Evolutionary conservation across 2,113 vertebrate genomes (phyloP).

Genomic region (Rhinolophus ferrumequinum): DNA sequence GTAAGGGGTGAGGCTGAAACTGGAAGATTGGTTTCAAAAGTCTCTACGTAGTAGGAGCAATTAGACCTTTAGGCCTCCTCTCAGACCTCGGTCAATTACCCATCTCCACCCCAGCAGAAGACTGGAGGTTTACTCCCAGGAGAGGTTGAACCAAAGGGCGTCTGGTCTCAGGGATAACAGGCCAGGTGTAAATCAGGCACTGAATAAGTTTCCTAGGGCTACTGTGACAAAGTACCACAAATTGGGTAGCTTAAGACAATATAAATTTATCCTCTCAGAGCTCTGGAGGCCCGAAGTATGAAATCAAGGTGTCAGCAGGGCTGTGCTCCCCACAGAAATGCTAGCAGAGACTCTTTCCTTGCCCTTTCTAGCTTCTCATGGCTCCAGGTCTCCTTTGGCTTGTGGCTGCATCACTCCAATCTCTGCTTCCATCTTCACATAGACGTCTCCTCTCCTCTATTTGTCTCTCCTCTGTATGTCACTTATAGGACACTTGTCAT

Average conservation of each 20-base stretch:
- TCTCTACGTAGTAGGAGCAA: background rate
- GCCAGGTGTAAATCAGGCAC: background rate
- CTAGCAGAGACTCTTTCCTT: background rate
- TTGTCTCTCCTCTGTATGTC: background rate
- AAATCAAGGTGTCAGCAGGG: background rate
- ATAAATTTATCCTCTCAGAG: background rate
- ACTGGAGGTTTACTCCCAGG: background rate
- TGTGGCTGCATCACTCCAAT: background rate
- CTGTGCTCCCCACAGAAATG: background rate
- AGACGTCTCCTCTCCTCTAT: background rate
- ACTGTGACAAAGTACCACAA: background rate
- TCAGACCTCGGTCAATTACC: background rate
- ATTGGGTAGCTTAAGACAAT: background rate
- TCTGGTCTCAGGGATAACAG: background rate
- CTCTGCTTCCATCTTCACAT: background rate
- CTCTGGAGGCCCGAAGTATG: background rate
- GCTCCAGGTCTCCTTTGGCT: background rate
- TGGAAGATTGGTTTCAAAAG: background rate
- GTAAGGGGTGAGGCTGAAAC: background rate
- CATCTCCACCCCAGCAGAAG: background rate
- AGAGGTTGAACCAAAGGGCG: background rate
- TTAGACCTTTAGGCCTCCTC: background rate
- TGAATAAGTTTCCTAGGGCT: background rate
- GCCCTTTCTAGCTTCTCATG: background rate
- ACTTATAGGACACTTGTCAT: background rate